A percentile compares a stretch with the other conserved stretches of the same genome.
These are phyloP conservation scores for Drosophila greeni DNA, from an alignment of 2,888 invertebrate genomes.

Conservation along the genomic window DNA sequence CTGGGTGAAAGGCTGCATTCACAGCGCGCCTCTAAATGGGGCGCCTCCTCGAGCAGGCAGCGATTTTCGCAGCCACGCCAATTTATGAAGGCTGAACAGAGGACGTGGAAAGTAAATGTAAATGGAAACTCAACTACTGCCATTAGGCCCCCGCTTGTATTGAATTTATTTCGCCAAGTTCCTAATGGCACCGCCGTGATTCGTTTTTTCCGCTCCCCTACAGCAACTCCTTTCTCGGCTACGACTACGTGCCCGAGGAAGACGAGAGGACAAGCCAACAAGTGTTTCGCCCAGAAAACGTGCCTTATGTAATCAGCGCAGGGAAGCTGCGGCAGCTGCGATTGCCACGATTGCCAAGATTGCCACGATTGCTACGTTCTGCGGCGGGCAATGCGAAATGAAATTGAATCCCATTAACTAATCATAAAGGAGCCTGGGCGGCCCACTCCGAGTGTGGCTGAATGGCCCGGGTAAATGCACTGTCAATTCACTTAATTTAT, in stretches of 20 bases:
- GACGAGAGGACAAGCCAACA: constrained; percentile 48
- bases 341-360: constrained; percentile 17
- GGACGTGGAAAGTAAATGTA: constrained; percentile 15
- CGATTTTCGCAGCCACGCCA: constrained; percentile 26
- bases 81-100: constrained; percentile 28
- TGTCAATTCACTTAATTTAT: constrained; percentile 67
- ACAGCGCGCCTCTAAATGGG: constrained; percentile 30
- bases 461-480: constrained; percentile 59
- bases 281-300: constrained; percentile 62
- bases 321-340: constrained; percentile 38
- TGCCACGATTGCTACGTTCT: constrained; percentile 33
- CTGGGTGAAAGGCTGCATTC: constrained; percentile 28
- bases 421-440: constrained; percentile 50
- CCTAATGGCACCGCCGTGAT: constrained; percentile 59
- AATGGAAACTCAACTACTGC: constrained; percentile 37
- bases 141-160: constrained; percentile 45
- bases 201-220: constrained; percentile 17
- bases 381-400: constrained; percentile 43
- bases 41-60: constrained; percentile 45
- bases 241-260: constrained; percentile 52
- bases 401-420: constrained; percentile 69
- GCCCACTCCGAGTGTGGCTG: constrained; percentile 49
- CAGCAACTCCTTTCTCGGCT: constrained; percentile 4
- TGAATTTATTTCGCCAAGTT: constrained; percentile 59
- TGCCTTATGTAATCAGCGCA: constrained; percentile 52